Percentiles rank a stretch among this genome's conserved stretches.
These are phyloP conservation scores for Clamator glandarius DNA, from an alignment of 2,797 vertebrate species.

Conservation along the genomic window DNA sequence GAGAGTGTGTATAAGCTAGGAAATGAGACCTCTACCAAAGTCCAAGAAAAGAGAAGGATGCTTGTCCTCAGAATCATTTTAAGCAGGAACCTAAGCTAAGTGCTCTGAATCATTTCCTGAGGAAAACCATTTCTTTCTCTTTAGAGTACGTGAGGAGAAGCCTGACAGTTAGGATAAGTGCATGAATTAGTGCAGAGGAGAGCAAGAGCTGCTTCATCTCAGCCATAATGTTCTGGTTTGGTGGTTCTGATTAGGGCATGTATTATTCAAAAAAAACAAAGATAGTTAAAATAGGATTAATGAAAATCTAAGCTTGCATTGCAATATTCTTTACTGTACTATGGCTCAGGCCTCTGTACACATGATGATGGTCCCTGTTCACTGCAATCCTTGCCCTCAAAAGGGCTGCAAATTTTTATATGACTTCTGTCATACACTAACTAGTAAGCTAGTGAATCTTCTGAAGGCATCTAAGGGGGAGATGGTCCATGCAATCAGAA, in stretches of 20 bases:
- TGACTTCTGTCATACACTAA: not conserved
- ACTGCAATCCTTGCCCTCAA: not conserved
- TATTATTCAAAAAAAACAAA: not conserved
- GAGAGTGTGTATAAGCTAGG: not conserved
- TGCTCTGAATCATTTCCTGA: not conserved
- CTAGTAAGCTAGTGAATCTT: not conserved
- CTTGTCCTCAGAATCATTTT: rapidly evolving
- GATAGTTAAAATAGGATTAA: not conserved
- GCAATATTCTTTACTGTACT: not conserved
- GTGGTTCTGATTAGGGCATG: not conserved
- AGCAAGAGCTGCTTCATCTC: not conserved
- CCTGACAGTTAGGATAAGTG: rapidly evolving
- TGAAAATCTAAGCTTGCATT: not conserved
- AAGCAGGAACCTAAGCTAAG: not conserved
- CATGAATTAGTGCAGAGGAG: not conserved
- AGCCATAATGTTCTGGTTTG: not conserved
- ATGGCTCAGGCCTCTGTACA: not conserved
- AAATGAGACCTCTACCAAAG: not conserved
- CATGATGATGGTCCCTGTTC: not conserved
- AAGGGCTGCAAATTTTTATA: not conserved
- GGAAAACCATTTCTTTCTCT: not conserved
- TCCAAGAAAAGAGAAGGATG: not conserved
- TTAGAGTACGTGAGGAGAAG: not conserved
- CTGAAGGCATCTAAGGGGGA: not conserved
- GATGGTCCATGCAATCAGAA: not conserved